Conservation (phyloP, 2,797 vertebrate genomes). For the Pangasius sanitwongsei region DNA sequence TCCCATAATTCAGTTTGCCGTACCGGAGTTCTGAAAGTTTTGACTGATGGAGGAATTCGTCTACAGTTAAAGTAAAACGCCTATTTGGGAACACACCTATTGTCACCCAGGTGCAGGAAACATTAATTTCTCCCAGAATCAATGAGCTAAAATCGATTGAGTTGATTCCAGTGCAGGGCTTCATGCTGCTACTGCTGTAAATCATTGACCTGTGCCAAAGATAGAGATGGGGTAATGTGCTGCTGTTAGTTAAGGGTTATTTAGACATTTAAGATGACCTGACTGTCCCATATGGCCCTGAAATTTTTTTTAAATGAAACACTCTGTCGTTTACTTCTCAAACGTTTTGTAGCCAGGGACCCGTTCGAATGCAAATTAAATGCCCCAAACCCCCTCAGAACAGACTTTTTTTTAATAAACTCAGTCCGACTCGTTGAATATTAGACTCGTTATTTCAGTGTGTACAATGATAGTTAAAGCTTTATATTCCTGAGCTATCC, state of each 20-base stretch:
- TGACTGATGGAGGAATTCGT: too few relatives aligned
- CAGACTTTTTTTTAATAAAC: not conserved
- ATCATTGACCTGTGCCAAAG: conserved; percentile 13
- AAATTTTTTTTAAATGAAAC: too few relatives aligned
- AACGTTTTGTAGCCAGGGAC: too few relatives aligned
- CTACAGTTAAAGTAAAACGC: not conserved
- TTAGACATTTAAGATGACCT: not conserved
- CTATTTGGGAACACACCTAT: not conserved
- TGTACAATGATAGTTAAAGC: not conserved
- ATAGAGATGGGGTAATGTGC: not conserved
- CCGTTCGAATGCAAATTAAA: not conserved
- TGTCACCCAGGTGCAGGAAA: not conserved
- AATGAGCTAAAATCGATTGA: not conserved
- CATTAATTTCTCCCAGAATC: not conserved
- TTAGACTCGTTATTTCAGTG: not conserved
- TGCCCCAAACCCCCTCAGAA: not conserved
- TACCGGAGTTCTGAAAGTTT: not conserved
- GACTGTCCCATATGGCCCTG: not conserved
- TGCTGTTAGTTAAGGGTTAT: not conserved
- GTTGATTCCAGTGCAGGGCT: not conserved
- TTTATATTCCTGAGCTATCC: not conserved
- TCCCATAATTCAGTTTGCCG: not conserved
- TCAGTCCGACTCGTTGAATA: not conserved
- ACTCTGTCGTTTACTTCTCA: too few relatives aligned
- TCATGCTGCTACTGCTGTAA: conserved; percentile 6